Percentiles rank a stretch among this genome's conserved stretches.
These are phyloP conservation scores for Schizaphis graminum DNA, from an alignment of 2,888 invertebrate genomes.

Conservation along the genomic window DNA sequence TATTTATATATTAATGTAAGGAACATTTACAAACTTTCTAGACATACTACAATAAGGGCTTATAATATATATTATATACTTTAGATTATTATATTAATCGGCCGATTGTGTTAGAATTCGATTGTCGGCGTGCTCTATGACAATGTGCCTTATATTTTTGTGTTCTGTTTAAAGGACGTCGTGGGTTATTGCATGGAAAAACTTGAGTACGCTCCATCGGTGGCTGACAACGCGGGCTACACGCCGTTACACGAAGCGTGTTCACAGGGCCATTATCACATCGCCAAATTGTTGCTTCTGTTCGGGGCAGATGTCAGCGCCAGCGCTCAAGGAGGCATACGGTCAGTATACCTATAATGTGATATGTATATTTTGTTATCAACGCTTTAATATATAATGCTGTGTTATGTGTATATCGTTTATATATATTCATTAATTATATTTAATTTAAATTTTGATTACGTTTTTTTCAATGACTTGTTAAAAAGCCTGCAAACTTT, in stretches of 20 bases:
- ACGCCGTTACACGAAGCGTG: constrained; percentile 95
- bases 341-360: constrained; percentile 73
- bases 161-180: constrained; percentile 72
- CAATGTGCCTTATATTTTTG: not conserved
- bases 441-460: not conserved
- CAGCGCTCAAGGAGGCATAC: constrained; percentile 91
- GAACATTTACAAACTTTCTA: constrained; percentile 1
- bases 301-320: constrained; percentile 94
- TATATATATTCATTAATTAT: not conserved
- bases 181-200: constrained; percentile 91
- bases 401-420: not conserved
- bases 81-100: not conserved
- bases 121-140: not conserved
- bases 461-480: not conserved
- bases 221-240: constrained; percentile 92
- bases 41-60: not conserved
- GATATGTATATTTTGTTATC: not conserved
- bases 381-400: not conserved
- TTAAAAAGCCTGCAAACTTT: not conserved
- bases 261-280: constrained; percentile 87
- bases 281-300: constrained; percentile 85
- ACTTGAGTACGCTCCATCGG: constrained; percentile 84
- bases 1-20: not conserved
- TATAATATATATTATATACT: not conserved
- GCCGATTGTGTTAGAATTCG: not conserved